A percentile compares a stretch with the other conserved stretches of the same genome.
Evolutionary conservation across 64 coral and sea anemone genomes (phyloP).

Genomic region (Actinia equina): DNA sequence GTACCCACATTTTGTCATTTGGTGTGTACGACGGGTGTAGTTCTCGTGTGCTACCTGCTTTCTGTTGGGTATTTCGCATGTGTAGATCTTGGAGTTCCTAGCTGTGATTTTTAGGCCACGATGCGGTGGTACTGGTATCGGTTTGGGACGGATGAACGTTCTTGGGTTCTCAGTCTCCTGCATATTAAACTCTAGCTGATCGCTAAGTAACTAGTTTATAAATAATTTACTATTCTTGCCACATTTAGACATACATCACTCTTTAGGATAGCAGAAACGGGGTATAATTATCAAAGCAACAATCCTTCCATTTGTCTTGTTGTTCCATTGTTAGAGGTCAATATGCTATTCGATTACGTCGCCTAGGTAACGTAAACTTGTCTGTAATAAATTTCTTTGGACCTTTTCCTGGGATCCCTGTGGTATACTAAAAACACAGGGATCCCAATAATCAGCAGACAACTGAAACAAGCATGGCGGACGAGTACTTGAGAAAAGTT

Average conservation of each 20-base stretch:
- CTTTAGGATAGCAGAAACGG: not conserved
- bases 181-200: constrained; percentile 21
- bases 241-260: not conserved
- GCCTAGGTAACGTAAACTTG: not conserved
- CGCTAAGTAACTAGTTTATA: not conserved
- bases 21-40: constrained; percentile 68
- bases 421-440: not conserved
- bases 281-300: not conserved
- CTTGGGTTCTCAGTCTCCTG: constrained; percentile 80
- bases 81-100: constrained; percentile 71
- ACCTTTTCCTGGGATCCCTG: not conserved
- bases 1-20: constrained; percentile 93
- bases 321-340: not conserved
- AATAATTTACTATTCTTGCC: not conserved
- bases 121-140: constrained; percentile 55
- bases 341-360: not conserved
- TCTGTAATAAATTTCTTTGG: not conserved
- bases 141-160: constrained; percentile 52
- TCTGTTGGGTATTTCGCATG: constrained; percentile 74
- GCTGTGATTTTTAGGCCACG: constrained; percentile 84
- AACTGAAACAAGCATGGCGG: constrained; percentile 55
- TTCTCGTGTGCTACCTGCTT: constrained; percentile 88
- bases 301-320: not conserved
- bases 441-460: not conserved
- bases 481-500: constrained; percentile 52